Percentiles rank a stretch among this genome's conserved stretches.
Conservation (phyloP, 2,113 vertebrate genomes). For the Chaenocephalus aceratus region DNA sequence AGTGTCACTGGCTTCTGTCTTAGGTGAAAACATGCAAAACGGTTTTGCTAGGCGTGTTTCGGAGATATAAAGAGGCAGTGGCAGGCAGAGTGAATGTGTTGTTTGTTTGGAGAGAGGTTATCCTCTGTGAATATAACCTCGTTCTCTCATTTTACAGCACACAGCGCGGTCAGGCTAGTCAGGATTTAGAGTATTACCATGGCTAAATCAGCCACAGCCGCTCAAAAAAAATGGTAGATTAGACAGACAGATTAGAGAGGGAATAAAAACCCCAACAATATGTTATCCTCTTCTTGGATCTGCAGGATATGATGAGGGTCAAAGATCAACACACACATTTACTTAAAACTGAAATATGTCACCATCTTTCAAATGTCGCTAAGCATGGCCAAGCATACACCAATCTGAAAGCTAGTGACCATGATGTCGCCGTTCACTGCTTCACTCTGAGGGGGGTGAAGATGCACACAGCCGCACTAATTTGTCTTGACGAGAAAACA, state of each 20-base stretch:
- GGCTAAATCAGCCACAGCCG: constrained; percentile 71
- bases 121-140: constrained; percentile 62
- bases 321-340: constrained; percentile 58
- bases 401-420: constrained; percentile 45
- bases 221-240: constrained; percentile 70
- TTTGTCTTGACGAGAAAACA: constrained; percentile 81
- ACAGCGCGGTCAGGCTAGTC: constrained; percentile 61
- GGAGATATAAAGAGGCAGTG: constrained; percentile 1
- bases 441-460: constrained; percentile 35
- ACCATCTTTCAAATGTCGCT: neutral
- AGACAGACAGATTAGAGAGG: constrained; percentile 75
- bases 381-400: constrained; percentile 9
- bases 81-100: constrained; percentile 15
- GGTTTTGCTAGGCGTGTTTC: constrained; percentile 15
- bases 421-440: constrained; percentile 45
- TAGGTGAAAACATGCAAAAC: constrained; percentile 22
- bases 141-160: constrained; percentile 54
- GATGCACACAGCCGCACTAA: constrained; percentile 59
- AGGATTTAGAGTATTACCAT: constrained; percentile 80
- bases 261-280: constrained; percentile 70
- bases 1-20: neutral
- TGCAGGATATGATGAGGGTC: constrained; percentile 30
- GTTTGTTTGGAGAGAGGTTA: constrained; percentile 23
- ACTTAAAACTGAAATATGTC: constrained; percentile 56
- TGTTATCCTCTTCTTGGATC: constrained; percentile 62